phyloP scores from a whole-genome alignment of 2,797 vertebrate species.

The Hylomyscus alleni region DNA sequence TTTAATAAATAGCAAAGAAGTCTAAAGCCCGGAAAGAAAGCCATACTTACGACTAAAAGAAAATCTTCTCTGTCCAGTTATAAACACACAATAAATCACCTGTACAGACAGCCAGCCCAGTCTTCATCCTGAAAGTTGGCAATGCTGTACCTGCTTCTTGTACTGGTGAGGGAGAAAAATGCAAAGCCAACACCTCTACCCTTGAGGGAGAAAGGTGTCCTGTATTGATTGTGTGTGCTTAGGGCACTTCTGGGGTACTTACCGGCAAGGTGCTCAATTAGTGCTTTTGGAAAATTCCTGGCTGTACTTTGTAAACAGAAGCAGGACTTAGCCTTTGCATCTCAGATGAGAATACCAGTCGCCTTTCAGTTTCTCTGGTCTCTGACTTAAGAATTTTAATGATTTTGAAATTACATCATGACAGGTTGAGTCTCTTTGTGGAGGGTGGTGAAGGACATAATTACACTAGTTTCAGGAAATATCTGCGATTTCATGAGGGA shows the following conservation, averaged over 20 bases:
- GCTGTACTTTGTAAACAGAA: slow-evolving; percentile 73
- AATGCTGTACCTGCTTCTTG: slow-evolving; percentile 61
- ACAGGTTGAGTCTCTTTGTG: slow-evolving; percentile 57
- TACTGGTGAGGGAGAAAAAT: slow-evolving; percentile 67
- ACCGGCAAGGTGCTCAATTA: slow-evolving; percentile 59
- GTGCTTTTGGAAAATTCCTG: slow-evolving; percentile 78
- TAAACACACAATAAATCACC: slow-evolving; percentile 78
- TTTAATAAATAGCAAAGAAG: slow-evolving; percentile 57
- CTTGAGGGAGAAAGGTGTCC: slow-evolving; percentile 71
- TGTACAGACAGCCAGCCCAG: slow-evolving; percentile 72
- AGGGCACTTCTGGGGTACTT: slow-evolving; percentile 42
- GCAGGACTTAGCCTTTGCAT: slow-evolving; percentile 60
- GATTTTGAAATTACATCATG: slow-evolving; percentile 69
- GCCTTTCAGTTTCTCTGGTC: slow-evolving; percentile 58
- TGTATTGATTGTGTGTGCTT: slow-evolving; percentile 71
- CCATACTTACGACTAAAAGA: slow-evolving; percentile 77
- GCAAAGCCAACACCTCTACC: slow-evolving; percentile 61
- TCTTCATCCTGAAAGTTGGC: slow-evolving; percentile 69
- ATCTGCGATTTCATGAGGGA: slow-evolving; percentile 81
- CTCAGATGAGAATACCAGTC: slow-evolving; percentile 69
- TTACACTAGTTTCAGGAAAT: slow-evolving; percentile 80
- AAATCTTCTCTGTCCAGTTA: slow-evolving; percentile 73
- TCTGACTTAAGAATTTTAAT: slow-evolving; percentile 77
- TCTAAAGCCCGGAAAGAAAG: slow-evolving; percentile 66
- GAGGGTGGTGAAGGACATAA: slow-evolving; percentile 76